A percentile compares a stretch with the other conserved stretches of the same genome.
Conservation (phyloP, 2,113 vertebrate genomes). For the Micronycteris hirsuta region DNA sequence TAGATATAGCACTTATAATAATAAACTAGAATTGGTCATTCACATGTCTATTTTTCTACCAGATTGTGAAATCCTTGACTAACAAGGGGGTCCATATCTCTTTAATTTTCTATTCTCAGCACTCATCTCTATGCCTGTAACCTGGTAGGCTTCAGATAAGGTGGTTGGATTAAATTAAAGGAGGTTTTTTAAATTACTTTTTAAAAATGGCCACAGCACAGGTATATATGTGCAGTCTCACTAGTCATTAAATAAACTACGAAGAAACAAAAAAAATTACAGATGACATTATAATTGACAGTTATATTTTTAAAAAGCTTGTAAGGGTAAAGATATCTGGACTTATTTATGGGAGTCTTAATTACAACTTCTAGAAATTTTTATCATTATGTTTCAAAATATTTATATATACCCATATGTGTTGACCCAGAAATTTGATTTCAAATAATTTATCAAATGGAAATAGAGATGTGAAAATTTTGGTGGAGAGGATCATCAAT, state of each 20-base stretch:
- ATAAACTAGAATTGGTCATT: background rate
- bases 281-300: background rate
- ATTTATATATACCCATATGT: background rate
- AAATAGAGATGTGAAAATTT: conserved; percentile 23
- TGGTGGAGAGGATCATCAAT: background rate
- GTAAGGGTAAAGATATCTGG: background rate
- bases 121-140: background rate
- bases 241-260: background rate
- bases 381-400: background rate
- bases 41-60: background rate
- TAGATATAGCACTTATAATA: background rate
- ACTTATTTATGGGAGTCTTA: background rate
- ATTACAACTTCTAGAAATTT: background rate
- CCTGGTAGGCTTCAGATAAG: background rate
- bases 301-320: background rate
- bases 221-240: background rate
- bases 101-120: background rate
- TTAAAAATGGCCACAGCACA: background rate
- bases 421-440: background rate
- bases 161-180: background rate
- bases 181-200: background rate
- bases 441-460: conserved; percentile 15
- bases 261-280: background rate
- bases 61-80: background rate
- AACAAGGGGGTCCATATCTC: too few relatives aligned